A percentile compares a stretch with the other conserved stretches of the same genome.
These are phyloP conservation scores for Podarcis raffonei DNA, from an alignment of 2,113 vertebrate species.

Conservation along the genomic window DNA sequence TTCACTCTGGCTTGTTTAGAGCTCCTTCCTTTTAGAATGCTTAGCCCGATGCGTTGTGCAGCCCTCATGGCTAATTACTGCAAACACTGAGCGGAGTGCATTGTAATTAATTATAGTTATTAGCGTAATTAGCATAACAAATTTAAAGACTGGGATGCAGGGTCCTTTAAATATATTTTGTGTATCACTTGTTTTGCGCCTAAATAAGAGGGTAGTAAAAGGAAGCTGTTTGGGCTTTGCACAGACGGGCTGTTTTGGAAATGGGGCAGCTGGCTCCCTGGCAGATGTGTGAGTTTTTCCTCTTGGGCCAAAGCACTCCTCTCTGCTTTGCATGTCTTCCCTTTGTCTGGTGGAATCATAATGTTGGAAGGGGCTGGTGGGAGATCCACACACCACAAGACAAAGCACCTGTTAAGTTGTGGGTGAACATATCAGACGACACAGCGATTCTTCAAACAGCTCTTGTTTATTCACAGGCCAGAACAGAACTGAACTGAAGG, in stretches of 20 bases:
- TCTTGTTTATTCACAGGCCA: no score
- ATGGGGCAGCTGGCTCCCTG: not conserved
- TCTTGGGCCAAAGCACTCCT: not conserved
- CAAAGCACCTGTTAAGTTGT: not conserved
- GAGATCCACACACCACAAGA: not conserved
- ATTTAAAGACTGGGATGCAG: not conserved
- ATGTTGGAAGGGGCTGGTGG: not conserved
- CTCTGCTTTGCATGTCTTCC: not conserved
- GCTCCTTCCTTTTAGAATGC: not conserved
- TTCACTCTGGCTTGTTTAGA: not conserved
- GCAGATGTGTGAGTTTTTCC: not conserved
- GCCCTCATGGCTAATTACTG: slow-evolving; percentile 6
- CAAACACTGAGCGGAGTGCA: slow-evolving; percentile 16
- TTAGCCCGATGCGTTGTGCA: not conserved
- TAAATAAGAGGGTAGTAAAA: not conserved
- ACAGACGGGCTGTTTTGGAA: fast-evolving
- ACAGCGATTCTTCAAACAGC: no score
- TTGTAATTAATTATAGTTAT: slow-evolving; percentile 34
- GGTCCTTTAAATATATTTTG: not conserved
- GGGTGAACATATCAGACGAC: no score
- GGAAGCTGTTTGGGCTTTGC: not conserved
- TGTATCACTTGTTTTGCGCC: not conserved
- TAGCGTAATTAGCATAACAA: slow-evolving; percentile 18
- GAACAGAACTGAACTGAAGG: no score
- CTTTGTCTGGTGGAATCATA: not conserved